These are phyloP conservation scores for Calyptommatus sinebrachiatus DNA, from an alignment of 2,113 vertebrate genomes.

Conservation along the genomic window DNA sequence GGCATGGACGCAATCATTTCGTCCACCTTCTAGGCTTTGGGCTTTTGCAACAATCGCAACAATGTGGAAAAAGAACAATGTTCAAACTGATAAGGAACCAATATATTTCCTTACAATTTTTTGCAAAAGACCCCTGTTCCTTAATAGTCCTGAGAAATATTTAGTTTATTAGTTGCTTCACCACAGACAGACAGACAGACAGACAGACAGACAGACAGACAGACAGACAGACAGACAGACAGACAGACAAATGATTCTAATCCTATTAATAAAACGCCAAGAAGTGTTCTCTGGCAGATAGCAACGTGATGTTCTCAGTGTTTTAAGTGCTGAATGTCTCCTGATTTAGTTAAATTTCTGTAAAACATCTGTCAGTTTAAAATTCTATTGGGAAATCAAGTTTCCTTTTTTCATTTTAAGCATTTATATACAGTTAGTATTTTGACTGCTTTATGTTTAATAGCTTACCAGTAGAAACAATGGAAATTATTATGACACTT, in stretches of 20 bases:
- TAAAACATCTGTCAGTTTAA: neutral
- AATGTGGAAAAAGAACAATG: too few species aligned
- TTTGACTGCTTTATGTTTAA: neutral
- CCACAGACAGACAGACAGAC: too few species aligned
- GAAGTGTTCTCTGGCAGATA: neutral
- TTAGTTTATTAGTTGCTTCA: too few species aligned
- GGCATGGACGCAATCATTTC: too few species aligned
- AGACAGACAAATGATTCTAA: neutral
- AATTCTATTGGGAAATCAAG: neutral
- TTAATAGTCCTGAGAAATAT: too few species aligned
- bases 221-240: too few species aligned
- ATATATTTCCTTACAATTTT: too few species aligned
- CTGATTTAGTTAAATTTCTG: neutral
- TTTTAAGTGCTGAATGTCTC: neutral
- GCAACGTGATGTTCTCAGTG: neutral
- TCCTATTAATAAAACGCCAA: neutral
- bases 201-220: too few species aligned
- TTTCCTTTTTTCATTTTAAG: neutral
- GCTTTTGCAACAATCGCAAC: too few species aligned
- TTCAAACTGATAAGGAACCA: too few species aligned
- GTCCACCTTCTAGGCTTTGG: too few species aligned
- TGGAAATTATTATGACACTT: conserved; percentile 9
- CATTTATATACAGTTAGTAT: neutral
- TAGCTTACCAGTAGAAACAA: neutral
- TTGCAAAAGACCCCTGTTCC: too few species aligned